Conservation (phyloP, 2,888 invertebrate genomes). For the Drosophila nigricruria region DNA sequence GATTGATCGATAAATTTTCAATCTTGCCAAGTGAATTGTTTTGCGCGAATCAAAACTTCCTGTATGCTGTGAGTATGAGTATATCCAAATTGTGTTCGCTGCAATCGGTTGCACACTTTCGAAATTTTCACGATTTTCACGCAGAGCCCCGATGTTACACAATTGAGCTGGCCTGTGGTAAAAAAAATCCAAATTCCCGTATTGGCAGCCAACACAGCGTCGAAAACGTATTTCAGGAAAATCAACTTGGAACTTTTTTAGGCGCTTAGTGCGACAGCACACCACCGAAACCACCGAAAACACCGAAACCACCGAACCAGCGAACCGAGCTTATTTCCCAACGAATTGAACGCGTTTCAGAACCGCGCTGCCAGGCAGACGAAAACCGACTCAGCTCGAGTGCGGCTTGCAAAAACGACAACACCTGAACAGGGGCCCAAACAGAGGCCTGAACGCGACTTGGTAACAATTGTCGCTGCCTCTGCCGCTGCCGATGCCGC, state of each 20-base stretch:
- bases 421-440: slow-evolving; percentile 71
- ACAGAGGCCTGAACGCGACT: slow-evolving; percentile 45
- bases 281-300: slow-evolving; percentile 4
- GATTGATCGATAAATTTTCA: background rate
- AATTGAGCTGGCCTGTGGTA: slow-evolving; percentile 46
- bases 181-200: slow-evolving; percentile 26
- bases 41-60: slow-evolving; percentile 26
- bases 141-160: slow-evolving; percentile 43
- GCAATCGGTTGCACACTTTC: slow-evolving; percentile 57
- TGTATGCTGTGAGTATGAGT: slow-evolving; percentile 18
- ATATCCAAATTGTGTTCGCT: slow-evolving; percentile 33
- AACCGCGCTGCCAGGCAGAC: slow-evolving; percentile 83
- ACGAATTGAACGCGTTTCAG: slow-evolving; percentile 72
- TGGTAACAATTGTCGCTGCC: slow-evolving; percentile 16
- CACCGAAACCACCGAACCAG: slow-evolving; percentile 13
- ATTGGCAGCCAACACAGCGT: slow-evolving; percentile 5
- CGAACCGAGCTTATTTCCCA: slow-evolving; percentile 28
- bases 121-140: slow-evolving; percentile 53
- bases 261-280: slow-evolving; percentile 29
- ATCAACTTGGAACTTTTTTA: slow-evolving; percentile 35
- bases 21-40: slow-evolving; percentile 31
- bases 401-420: slow-evolving; percentile 81
- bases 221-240: slow-evolving; percentile 41
- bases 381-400: slow-evolving; percentile 81
- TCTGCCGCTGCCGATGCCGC: slow-evolving; percentile 8